phyloP scores from a whole-genome alignment of 2,113 vertebrate genomes.

The Chinchilla lanigera region DNA sequence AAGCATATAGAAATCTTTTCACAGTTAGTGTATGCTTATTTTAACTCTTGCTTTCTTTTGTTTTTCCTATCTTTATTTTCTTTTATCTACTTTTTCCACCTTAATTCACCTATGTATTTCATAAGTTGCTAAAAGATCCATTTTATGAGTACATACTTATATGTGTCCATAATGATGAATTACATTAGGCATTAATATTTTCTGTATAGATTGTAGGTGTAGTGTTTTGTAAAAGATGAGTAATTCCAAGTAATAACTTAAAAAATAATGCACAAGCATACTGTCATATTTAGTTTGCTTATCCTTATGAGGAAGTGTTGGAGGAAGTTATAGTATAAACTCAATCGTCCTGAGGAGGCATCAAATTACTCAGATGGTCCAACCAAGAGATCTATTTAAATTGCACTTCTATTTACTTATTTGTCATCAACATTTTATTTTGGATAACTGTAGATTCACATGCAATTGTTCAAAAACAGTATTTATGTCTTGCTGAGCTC shows the following conservation, averaged over 20 bases:
- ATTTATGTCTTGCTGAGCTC: not conserved
- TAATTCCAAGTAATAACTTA: not conserved
- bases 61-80: not conserved
- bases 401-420: not conserved
- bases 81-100: not conserved
- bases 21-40: not conserved
- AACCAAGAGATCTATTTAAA: not conserved
- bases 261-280: not conserved
- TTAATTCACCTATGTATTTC: not conserved
- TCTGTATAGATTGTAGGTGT: not conserved
- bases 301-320: not conserved
- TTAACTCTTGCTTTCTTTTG: not conserved
- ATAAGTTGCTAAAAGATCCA: not conserved
- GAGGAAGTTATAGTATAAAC: not conserved
- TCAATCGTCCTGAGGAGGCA: not conserved
- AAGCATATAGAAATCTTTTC: not conserved
- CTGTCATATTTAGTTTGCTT: not conserved
- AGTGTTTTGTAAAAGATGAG: not conserved
- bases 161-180: not conserved
- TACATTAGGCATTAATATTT: not conserved
- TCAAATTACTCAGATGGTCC: not conserved
- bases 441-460: not conserved
- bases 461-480: not conserved
- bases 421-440: not conserved
- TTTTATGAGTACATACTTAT: not conserved